phyloP scores from a whole-genome alignment of 1,140 invertebrate genomes.

The Rhynchophorus ferrugineus region DNA sequence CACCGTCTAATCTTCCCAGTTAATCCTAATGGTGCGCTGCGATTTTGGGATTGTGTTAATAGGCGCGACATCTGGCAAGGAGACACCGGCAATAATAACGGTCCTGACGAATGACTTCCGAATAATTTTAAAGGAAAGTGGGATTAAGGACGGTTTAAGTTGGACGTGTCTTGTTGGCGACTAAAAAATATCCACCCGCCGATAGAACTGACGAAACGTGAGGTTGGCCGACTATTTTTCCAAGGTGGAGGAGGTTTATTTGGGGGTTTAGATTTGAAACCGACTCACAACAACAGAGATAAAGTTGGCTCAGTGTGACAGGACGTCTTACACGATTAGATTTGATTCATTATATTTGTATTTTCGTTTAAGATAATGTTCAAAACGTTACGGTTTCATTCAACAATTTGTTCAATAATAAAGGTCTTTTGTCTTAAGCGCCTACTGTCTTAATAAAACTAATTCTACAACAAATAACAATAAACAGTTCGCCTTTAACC shows the following conservation, averaged over 20 bases:
- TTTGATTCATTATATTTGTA: no score
- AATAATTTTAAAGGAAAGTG: slow-evolving; percentile 27
- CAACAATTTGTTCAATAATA: no score
- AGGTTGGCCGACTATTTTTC: slow-evolving; percentile 14
- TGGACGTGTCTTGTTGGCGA: slow-evolving; percentile 15
- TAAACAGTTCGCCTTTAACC: no score
- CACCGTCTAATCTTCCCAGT: slow-evolving; percentile 10
- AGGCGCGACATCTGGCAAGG: slow-evolving; percentile 23
- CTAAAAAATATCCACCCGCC: slow-evolving; percentile 9
- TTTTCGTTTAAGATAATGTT: no score
- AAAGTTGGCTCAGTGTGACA: slow-evolving; percentile 20
- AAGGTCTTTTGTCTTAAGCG: no score
- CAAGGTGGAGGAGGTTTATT: slow-evolving; percentile 2
- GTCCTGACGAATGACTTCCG: slow-evolving; percentile 25
- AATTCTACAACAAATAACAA: no score
- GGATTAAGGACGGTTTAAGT: slow-evolving; percentile 22
- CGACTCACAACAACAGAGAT: slow-evolving; percentile 17
- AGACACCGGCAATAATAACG: slow-evolving; percentile 10
- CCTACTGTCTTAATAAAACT: no score
- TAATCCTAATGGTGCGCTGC: slow-evolving; percentile 4
- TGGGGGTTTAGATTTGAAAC: slow-evolving; percentile 17
- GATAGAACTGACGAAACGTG: slow-evolving; percentile 15
- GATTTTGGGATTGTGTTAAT: slow-evolving; percentile 17
- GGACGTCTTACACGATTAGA: no score
- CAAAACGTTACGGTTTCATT: no score